A percentile compares a stretch with the other conserved stretches of the same genome.
Conservation (phyloP, 2,888 invertebrate genomes). For the Hyles lineata region DNA sequence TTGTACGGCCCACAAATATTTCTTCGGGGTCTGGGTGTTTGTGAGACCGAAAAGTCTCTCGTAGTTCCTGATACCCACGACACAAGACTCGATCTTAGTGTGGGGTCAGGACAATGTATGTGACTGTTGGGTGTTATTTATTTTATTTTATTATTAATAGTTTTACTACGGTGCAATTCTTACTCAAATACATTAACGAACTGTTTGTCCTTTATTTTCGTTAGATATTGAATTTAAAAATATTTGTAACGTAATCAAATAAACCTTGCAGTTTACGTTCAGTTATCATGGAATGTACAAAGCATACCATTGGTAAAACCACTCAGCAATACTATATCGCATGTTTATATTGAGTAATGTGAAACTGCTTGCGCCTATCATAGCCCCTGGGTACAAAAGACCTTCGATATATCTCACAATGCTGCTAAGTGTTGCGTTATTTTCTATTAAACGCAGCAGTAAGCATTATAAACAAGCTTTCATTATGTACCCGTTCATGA, state of each 20-base stretch:
- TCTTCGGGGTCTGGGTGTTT: no score
- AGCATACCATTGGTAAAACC: neutral
- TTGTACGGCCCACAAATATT: no score
- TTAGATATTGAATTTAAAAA: neutral
- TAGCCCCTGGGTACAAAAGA: neutral
- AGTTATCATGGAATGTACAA: conserved; percentile 1
- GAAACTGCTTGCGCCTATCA: neutral
- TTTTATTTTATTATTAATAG: no score
- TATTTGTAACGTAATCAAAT: conserved; percentile 10
- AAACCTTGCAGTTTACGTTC: conserved; percentile 13
- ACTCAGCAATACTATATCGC: neutral
- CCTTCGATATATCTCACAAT: conserved; percentile 8
- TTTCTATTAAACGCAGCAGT: neutral
- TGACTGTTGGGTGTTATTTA: no score
- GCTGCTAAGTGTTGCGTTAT: neutral
- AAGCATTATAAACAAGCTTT: neutral
- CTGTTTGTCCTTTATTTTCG: conserved; percentile 2
- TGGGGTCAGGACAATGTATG: no score
- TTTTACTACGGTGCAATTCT: no score
- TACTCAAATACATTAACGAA: neutral
- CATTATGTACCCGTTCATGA: neutral
- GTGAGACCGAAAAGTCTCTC: no score
- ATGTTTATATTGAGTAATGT: conserved; percentile 18
- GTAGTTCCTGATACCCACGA: no score
- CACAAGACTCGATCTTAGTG: no score